phyloP scores from a whole-genome alignment of 2,888 invertebrate species.

The Eulithis testata region DNA sequence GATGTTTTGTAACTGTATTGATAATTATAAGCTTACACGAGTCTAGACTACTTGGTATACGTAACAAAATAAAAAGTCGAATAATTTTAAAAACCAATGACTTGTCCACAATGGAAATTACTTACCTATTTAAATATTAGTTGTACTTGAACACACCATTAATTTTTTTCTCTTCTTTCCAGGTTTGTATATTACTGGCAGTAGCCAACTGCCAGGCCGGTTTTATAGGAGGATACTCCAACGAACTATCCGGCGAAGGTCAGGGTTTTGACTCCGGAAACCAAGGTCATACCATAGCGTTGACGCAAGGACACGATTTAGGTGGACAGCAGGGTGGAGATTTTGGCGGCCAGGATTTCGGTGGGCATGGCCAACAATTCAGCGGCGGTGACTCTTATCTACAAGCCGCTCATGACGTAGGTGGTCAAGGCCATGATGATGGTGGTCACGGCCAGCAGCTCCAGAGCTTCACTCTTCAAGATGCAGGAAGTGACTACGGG shows the following conservation, averaged over 20 bases:
- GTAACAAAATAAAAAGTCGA: neutral
- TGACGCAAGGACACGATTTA: slow-evolving; percentile 44
- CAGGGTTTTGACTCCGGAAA: slow-evolving; percentile 54
- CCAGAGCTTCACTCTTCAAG: slow-evolving; percentile 42
- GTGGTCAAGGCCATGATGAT: slow-evolving; percentile 48
- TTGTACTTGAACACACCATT: neutral
- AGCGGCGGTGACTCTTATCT: slow-evolving; percentile 71
- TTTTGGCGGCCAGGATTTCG: slow-evolving; percentile 43
- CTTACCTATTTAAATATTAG: neutral
- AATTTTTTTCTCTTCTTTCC: slow-evolving; percentile 36
- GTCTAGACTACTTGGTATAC: neutral
- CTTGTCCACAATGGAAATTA: too few relatives aligned
- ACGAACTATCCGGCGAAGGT: slow-evolving; percentile 55
- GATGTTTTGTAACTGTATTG: neutral
- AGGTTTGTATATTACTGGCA: slow-evolving; percentile 77
- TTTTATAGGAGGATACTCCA: slow-evolving; percentile 55
- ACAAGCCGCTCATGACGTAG: slow-evolving; percentile 71
- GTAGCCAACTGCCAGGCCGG: slow-evolving; percentile 76
- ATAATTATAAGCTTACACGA: neutral
- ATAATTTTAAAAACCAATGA: neutral
- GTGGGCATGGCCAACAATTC: slow-evolving; percentile 51
- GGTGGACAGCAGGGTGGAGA: slow-evolving; percentile 35
- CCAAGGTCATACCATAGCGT: slow-evolving; percentile 47
- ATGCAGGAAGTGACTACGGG: slow-evolving; percentile 40
- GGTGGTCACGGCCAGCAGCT: slow-evolving; percentile 42